phyloP scores from a whole-genome alignment of 2,113 vertebrate species.

The Istiophorus platypterus region DNA sequence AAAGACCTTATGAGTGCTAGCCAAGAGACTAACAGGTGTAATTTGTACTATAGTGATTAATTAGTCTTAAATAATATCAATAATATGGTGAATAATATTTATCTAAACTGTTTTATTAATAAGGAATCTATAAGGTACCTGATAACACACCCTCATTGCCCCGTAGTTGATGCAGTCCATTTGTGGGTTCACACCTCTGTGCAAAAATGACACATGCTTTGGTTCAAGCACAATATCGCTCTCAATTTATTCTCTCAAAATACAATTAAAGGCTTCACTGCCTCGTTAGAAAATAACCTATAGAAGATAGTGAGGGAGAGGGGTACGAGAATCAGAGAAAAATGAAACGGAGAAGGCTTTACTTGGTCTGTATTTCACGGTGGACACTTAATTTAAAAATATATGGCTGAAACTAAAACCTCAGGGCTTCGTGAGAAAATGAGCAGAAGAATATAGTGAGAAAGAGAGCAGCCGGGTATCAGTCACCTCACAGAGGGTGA shows the following conservation, averaged over 20 bases:
- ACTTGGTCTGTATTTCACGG: background rate
- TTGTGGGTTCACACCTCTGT: background rate
- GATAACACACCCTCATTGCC: too few species aligned
- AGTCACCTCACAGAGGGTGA: background rate
- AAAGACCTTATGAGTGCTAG: too few species aligned
- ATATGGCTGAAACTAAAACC: background rate
- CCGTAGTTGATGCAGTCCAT: background rate
- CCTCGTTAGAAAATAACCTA: too few species aligned
- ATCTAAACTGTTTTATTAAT: too few species aligned
- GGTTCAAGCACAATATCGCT: background rate
- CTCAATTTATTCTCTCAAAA: background rate
- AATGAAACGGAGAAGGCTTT: background rate
- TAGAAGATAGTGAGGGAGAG: too few species aligned
- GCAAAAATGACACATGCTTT: background rate
- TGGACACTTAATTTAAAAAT: background rate
- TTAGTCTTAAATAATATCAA: too few species aligned
- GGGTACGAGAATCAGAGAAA: too few species aligned
- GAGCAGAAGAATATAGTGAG: background rate
- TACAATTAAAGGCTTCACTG: too few species aligned
- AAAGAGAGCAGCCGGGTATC: background rate
- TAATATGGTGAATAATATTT: too few species aligned
- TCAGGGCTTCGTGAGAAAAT: background rate
- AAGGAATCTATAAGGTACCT: background rate
- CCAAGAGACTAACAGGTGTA: too few species aligned
- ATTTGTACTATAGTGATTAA: too few species aligned